A percentile compares a stretch with the other conserved stretches of the same genome.
phyloP scores from a whole-genome alignment of 1,140 invertebrate genomes.

The Mamestra configurata region DNA sequence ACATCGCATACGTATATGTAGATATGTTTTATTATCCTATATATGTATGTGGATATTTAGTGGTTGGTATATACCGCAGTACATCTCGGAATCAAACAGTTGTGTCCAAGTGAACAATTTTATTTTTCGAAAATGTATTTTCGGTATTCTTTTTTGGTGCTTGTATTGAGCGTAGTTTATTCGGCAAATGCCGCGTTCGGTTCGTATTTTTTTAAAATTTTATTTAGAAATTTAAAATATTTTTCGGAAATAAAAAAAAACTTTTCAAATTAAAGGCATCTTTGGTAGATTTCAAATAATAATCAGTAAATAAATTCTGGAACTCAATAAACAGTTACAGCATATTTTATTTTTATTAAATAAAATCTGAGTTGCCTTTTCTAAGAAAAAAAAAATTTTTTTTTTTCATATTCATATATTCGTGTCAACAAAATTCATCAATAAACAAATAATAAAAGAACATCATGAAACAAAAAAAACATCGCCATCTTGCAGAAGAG shows the following conservation, averaged over 20 bases:
- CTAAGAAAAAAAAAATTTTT: too few species aligned
- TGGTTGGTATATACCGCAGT: slow-evolving; percentile 9
- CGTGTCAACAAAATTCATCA: neutral
- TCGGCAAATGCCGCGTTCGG: slow-evolving; percentile 15
- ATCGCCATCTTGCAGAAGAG: too few species aligned
- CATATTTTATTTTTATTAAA: too few species aligned
- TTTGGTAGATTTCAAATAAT: too few species aligned
- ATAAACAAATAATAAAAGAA: neutral
- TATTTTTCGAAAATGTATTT: slow-evolving; percentile 16
- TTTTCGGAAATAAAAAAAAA: neutral
- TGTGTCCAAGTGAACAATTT: slow-evolving; percentile 29
- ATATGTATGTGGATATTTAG: slow-evolving; percentile 23
- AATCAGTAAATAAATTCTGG: too few species aligned
- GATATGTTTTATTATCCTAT: slow-evolving; percentile 25
- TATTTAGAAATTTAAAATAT: neutral
- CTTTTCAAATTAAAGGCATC: too few species aligned
- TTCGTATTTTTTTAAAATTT: slow-evolving; percentile 28
- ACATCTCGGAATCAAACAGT: slow-evolving; percentile 8
- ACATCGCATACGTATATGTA: slow-evolving; percentile 9
- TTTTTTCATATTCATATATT: too few species aligned
- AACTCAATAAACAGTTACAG: too few species aligned
- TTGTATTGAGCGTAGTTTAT: slow-evolving; percentile 17
- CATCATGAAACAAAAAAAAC: too few species aligned
- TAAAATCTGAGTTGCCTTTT: too few species aligned
- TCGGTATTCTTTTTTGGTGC: slow-evolving; percentile 4